Evolutionary conservation across 64 coral and sea anemone species (phyloP), one percentile per base, ranked within the genome.

Genomic region (Dendrophyllia cribrosa): DNA sequence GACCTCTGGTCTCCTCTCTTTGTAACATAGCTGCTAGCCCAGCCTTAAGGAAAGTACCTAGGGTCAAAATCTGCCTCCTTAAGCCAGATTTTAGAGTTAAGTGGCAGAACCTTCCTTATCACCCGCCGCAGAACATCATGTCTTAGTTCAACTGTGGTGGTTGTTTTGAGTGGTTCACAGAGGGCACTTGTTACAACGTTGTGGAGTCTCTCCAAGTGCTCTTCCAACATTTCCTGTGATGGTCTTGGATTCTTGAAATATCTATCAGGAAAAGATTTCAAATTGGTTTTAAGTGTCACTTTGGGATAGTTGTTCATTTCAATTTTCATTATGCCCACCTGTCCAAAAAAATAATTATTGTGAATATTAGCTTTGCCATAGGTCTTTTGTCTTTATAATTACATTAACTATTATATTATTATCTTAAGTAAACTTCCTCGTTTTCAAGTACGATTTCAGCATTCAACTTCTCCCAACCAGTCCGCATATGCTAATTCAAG

Each of bases 21-120:
- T 11, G 50, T 77, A 50, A n/a, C 9, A 77, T 9, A 77, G 16
- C 15, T n/a, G 9, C 17, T 58, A n/a, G 4, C 15, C 51, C 75
- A 77, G 51, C 77, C 77, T 59, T 12, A 26, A 24, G 77, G 55
- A 80, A 80, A 80, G n/a, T 80, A 80, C 55, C 24, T 34, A 25
- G 9, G 26, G 58, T 80, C 22, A 14, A 59, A 80, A 43, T 80
- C 77, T 4, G 23, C 77, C 56, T 80, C 77, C 24, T 25, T 20
- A 45, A 63, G 77, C 53, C 56, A 59, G 8, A 80, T 61, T 43
- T 59, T 80, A 3, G 53, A 26, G 70, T 72, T 80, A 0, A 61
- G 25, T 23, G 22, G 52, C 24, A 80, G 24, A 80, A 43, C 24
- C 8, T 7, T 80, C 56, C 70, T 43, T 3, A 58, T 51, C 5